Conservation (phyloP, 2,113 vertebrate species). For the Conger conger region DNA sequence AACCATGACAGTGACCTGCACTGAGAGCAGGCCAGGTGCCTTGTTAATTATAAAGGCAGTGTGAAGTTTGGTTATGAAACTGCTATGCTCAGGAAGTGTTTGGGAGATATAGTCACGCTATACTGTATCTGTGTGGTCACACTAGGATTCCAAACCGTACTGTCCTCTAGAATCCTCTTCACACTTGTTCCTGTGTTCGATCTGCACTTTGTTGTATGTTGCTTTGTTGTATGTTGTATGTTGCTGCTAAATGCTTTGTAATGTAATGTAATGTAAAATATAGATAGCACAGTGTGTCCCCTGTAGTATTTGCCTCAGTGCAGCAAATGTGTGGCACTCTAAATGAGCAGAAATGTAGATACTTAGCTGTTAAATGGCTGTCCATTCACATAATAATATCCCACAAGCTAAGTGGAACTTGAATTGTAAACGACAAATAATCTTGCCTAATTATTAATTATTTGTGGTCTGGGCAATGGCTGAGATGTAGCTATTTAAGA, state of each 20-base stretch:
- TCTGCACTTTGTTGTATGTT: too few species aligned
- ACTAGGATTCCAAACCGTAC: too few species aligned
- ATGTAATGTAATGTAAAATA: too few species aligned
- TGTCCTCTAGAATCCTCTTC: too few species aligned
- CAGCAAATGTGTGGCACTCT: not conserved
- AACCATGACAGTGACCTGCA: not conserved
- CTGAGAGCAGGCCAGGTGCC: not conserved
- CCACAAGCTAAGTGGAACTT: not conserved
- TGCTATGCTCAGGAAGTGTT: not conserved
- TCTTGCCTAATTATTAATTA: not conserved
- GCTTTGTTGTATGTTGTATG: too few species aligned
- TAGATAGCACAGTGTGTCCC: not conserved
- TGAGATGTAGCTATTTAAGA: not conserved
- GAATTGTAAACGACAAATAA: not conserved
- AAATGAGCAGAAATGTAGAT: not conserved
- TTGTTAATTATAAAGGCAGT: not conserved
- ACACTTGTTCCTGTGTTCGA: too few species aligned
- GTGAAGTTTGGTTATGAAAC: not conserved
- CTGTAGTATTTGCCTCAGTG: not conserved
- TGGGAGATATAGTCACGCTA: too few species aligned
- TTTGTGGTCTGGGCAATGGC: not conserved
- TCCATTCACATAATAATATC: not conserved
- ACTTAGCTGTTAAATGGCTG: not conserved
- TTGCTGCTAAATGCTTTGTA: too few species aligned
- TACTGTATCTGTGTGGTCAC: too few species aligned